Conservation (phyloP, 2,113 vertebrate species). For the Carollia perspicillata region DNA sequence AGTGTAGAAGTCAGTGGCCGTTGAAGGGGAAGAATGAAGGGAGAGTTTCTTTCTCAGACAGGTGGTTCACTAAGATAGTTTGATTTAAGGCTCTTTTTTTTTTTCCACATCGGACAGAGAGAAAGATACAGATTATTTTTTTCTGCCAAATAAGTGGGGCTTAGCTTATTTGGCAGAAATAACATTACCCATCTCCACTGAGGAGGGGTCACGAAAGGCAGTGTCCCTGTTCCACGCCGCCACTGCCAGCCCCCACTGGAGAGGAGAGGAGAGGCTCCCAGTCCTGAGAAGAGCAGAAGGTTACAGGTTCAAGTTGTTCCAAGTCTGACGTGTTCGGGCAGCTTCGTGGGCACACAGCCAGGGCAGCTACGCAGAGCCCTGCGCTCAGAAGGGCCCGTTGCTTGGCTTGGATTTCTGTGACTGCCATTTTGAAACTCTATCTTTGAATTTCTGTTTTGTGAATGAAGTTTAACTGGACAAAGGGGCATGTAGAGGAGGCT, state of each 20-base stretch:
- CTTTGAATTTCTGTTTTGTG: background rate
- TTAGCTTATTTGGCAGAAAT: too few species aligned
- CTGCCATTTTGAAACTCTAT: background rate
- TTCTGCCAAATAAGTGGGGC: background rate
- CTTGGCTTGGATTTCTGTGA: background rate
- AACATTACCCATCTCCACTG: background rate
- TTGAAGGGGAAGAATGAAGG: background rate
- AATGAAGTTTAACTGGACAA: background rate
- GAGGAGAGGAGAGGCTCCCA: background rate
- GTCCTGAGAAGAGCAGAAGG: background rate
- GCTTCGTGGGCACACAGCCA: background rate
- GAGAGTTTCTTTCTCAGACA: background rate
- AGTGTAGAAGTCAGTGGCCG: background rate
- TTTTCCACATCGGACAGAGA: background rate
- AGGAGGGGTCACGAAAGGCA: background rate
- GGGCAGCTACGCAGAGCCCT: background rate
- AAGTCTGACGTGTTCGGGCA: background rate
- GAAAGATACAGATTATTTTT: background rate
- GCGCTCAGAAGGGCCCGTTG: background rate
- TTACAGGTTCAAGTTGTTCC: background rate
- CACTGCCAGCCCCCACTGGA: background rate
- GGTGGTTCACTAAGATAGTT: background rate
- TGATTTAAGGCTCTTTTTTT: background rate
- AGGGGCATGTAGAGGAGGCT: background rate
- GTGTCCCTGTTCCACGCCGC: background rate